Evolutionary conservation across 2,113 vertebrate species (phyloP), one percentile per base, ranked within the genome.

Genomic region (Collichthys lucidus): DNA sequence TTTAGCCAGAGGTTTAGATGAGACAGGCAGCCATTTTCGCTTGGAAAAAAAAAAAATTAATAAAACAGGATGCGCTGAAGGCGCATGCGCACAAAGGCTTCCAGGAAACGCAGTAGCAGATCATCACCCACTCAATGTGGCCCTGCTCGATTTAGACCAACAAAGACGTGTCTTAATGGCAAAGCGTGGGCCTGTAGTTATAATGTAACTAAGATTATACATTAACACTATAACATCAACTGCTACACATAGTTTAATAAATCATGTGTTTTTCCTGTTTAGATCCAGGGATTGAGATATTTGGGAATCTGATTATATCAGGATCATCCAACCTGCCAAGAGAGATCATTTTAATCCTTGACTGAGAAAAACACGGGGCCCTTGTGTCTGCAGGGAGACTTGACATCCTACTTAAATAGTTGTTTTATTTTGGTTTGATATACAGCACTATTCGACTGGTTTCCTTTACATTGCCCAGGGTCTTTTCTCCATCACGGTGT

Each of bases 401-500:
- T 35, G 35, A 47, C 88, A 80, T 20, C 50, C 31, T 64, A 47
- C 65, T 56, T 50, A 70, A 77, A 35, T 47, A 11, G 16, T 68
- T 81, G 73, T 78, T 88, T 92, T 87, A 89, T 91, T 93, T 83
- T 80, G 81, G 74, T 81, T 88, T 85, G 59, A 89, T 86, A 82
- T 77, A 90, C 83, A 92, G 3, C 40, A 83, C 83, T 95, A 97
- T 79, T 99, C 96, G 76, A 26, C 82, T 96, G 86, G 94, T 90
- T 79, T 97, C 96, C 81, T 97, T 96, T 82, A 95, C 94, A 93
- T 97, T 97, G 57, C 94, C 89, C 95, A 93, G 3, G 95, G 96
- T 95, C 96, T 96, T 91, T 96, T 97, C 88, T 97, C 97, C 93
- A 98, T 94, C 95, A 98, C 92, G 65, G 94, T 87, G 74, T 98